Evolutionary conservation across 2,888 invertebrate species (phyloP).

Genomic region (Pandemis corylana): DNA sequence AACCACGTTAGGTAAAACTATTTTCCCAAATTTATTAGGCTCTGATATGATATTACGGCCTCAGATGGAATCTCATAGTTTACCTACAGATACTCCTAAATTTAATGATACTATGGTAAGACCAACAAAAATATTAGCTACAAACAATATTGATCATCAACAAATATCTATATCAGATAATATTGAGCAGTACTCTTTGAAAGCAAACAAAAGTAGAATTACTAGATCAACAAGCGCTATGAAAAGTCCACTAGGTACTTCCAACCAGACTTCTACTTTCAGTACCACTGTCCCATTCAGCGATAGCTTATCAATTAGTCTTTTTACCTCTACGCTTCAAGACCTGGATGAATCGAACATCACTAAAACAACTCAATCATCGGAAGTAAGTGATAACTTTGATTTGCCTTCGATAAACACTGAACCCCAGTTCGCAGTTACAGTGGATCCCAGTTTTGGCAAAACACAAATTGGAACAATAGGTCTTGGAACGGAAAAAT

Average conservation of each 20-base stretch:
- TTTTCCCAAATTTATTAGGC: background rate
- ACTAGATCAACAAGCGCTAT: background rate
- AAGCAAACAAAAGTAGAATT: background rate
- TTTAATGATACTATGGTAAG: background rate
- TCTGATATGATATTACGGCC: background rate
- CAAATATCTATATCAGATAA: background rate
- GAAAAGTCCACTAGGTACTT: background rate
- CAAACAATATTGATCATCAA: background rate
- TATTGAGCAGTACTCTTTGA: background rate
- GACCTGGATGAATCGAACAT: background rate
- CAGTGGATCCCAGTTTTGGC: background rate
- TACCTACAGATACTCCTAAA: background rate
- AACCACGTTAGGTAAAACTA: background rate
- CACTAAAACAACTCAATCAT: background rate
- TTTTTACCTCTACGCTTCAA: background rate
- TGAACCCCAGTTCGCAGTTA: background rate
- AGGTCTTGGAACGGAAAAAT: background rate
- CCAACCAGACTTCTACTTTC: background rate
- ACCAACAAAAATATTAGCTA: background rate
- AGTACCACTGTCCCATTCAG: background rate
- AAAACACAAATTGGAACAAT: background rate
- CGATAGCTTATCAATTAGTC: background rate
- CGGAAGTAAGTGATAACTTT: background rate
- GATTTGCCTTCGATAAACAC: background rate
- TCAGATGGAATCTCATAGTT: background rate